Evolutionary conservation across 2,797 vertebrate genomes (phyloP).

Genomic region (Coregonus ussuriensis): DNA sequence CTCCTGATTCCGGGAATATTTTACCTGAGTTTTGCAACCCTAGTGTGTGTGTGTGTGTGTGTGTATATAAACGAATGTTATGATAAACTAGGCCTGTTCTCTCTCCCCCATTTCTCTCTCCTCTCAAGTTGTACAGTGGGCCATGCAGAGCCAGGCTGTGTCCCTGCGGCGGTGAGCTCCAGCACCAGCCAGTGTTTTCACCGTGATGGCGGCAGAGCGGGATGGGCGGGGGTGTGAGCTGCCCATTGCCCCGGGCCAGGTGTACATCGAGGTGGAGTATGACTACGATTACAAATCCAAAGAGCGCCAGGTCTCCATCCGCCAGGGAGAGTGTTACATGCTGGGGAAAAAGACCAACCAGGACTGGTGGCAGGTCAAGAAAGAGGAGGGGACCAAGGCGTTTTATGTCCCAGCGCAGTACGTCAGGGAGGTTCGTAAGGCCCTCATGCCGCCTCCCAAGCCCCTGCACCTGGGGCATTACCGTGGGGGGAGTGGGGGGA

Average conservation of each 20-base stretch:
- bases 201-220: slow-evolving; percentile 46
- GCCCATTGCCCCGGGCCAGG: slow-evolving; percentile 77
- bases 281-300: slow-evolving; percentile 97
- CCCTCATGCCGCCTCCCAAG: slow-evolving; percentile 89
- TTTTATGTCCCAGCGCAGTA: slow-evolving; percentile 98
- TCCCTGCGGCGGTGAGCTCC: too few species aligned
- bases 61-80: too few species aligned
- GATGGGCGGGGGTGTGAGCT: slow-evolving; percentile 63
- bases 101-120: too few species aligned
- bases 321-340: slow-evolving; percentile 91
- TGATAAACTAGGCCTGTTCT: too few species aligned
- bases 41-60: too few species aligned
- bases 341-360: slow-evolving; percentile 95
- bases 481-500: not conserved
- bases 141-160: too few species aligned
- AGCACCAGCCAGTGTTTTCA: too few species aligned
- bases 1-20: too few species aligned
- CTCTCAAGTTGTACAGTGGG: too few species aligned
- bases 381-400: slow-evolving; percentile 85
- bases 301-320: slow-evolving; percentile 89
- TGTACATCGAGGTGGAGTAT: slow-evolving; percentile 92
- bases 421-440: slow-evolving; percentile 89
- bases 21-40: too few species aligned
- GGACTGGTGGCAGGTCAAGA: slow-evolving; percentile 97
- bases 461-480: slow-evolving; percentile 48